Conservation (phyloP, 2,888 invertebrate genomes). For the Andrena camellia region DNA sequence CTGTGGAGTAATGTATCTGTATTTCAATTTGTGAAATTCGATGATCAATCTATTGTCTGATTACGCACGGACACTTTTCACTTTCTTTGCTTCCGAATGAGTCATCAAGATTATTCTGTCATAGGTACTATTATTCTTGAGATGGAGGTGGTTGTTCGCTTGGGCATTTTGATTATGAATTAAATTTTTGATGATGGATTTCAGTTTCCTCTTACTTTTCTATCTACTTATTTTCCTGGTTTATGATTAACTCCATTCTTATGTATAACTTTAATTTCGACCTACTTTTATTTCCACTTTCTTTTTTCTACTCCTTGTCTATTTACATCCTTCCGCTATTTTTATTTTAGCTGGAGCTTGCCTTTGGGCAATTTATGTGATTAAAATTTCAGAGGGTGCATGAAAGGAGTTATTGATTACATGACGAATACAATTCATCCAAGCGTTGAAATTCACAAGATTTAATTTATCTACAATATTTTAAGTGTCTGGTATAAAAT, state of each 20-base stretch:
- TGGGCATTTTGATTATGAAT: background rate
- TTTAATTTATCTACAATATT: too few relatives aligned
- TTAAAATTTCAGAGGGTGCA: background rate
- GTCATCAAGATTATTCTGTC: background rate
- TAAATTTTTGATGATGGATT: background rate
- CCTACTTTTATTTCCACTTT: background rate
- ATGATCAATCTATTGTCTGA: constrained; percentile 1
- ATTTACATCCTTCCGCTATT: background rate
- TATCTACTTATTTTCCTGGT: background rate
- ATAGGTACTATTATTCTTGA: background rate
- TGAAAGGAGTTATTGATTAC: constrained; percentile 12
- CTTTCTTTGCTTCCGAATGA: background rate
- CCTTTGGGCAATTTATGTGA: background rate
- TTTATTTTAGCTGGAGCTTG: background rate
- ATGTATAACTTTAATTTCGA: background rate
- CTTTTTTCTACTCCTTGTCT: background rate
- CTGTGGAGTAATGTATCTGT: too few relatives aligned
- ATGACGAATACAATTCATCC: constrained; percentile 3
- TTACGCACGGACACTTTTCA: background rate
- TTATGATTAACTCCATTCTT: background rate
- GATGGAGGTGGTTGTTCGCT: background rate
- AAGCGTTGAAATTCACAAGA: background rate
- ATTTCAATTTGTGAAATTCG: background rate
- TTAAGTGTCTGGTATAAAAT: too few relatives aligned
- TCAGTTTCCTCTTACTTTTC: background rate